These are phyloP conservation scores for Colossoma macropomum DNA, from an alignment of 2,113 vertebrate species.

Conservation along the genomic window DNA sequence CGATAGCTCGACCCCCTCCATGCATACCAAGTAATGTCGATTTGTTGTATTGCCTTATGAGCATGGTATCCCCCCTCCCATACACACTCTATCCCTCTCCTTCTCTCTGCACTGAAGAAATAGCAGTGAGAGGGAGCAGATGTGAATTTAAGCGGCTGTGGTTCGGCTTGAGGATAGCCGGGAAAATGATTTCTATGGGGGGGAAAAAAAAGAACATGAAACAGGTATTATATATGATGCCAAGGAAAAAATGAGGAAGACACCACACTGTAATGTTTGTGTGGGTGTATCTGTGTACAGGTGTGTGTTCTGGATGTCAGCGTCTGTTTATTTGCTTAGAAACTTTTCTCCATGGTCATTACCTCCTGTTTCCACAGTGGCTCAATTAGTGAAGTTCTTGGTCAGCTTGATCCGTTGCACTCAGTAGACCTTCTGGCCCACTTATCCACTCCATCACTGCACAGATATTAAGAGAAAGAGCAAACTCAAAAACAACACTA, in stretches of 20 bases:
- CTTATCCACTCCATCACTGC: not conserved
- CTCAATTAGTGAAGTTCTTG: slow-evolving; percentile 18
- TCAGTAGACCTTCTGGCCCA: not conserved
- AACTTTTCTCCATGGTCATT: not conserved
- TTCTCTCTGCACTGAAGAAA: slow-evolving; percentile 49
- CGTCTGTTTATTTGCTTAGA: not conserved
- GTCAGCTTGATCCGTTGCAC: not conserved
- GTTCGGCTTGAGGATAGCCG: slow-evolving; percentile 5
- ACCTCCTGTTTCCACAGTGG: not conserved
- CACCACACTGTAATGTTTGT: not conserved
- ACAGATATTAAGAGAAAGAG: not conserved
- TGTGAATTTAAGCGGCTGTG: slow-evolving; percentile 30
- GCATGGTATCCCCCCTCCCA: slow-evolving; percentile 25
- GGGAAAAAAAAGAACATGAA: slow-evolving; percentile 15
- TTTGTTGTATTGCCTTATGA: slow-evolving; percentile 71
- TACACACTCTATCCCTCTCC: slow-evolving; percentile 47
- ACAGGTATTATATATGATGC: slow-evolving; percentile 39
- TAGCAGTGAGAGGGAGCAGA: slow-evolving; percentile 52
- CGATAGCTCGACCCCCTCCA: slow-evolving; percentile 62
- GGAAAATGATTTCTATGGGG: slow-evolving; percentile 20
- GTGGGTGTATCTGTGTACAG: slow-evolving; percentile 8
- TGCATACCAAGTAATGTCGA: slow-evolving; percentile 77
- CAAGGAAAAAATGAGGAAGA: not conserved
- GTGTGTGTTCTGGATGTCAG: not conserved
- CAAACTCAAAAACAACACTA: not conserved